These are phyloP conservation scores for Excalfactoria chinensis DNA, from an alignment of 2,113 vertebrate species.

Conservation along the genomic window DNA sequence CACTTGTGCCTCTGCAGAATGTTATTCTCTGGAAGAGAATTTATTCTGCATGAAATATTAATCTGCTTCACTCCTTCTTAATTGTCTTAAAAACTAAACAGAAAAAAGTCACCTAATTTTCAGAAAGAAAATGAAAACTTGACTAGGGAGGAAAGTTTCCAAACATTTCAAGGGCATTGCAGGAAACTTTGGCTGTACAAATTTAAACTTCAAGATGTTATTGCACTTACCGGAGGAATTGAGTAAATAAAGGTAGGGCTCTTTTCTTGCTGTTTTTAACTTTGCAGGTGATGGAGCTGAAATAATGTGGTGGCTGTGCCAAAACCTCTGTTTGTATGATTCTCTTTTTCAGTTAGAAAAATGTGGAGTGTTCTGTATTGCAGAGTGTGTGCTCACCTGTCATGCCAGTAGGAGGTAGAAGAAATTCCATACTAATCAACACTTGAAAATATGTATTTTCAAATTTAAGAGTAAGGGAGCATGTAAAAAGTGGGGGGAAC, in stretches of 20 bases:
- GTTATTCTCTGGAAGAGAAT: not conserved
- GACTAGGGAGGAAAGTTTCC: not conserved
- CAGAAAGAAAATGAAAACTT: not conserved
- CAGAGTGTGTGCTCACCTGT: not conserved
- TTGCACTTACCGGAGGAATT: not conserved
- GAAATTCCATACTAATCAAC: not conserved
- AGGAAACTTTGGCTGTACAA: not conserved
- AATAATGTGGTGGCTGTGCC: not conserved
- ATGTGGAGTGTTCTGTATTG: not conserved
- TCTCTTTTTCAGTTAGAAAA: not conserved
- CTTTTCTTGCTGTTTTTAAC: not conserved
- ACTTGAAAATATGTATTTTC: not conserved
- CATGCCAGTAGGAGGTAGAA: not conserved
- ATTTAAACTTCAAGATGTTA: not conserved
- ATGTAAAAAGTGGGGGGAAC: not conserved
- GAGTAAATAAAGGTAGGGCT: not conserved
- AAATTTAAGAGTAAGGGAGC: not conserved
- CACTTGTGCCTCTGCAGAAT: not conserved
- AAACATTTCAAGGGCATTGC: not conserved
- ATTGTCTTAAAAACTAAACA: not conserved
- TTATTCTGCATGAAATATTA: slow-evolving; percentile 8
- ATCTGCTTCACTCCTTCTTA: not conserved
- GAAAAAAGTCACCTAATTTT: not conserved
- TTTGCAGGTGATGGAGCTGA: not conserved
- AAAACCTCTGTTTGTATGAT: not conserved